Conservation (phyloP, 1,140 invertebrate species). For the Hylyphantes graminicola region DNA sequence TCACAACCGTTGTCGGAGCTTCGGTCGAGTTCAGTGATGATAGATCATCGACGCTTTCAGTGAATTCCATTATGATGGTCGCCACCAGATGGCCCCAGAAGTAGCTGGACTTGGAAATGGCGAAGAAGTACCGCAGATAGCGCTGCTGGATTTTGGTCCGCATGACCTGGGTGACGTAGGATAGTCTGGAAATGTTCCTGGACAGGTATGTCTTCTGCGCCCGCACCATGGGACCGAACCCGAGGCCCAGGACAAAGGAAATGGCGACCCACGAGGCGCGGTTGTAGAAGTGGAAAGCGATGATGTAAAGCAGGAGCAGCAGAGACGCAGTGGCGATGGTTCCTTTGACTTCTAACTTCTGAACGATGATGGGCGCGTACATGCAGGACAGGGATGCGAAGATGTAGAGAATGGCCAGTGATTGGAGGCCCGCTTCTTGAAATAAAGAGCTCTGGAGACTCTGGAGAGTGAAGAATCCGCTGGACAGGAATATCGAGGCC, state of each 20-base stretch:
- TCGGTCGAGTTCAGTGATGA: not conserved
- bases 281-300: conserved; percentile 56
- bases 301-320: conserved; percentile 36
- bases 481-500: conserved; percentile 50
- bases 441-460: conserved; percentile 61
- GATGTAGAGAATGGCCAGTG: conserved; percentile 50
- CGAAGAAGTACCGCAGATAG: conserved; percentile 54
- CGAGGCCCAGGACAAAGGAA: conserved; percentile 48
- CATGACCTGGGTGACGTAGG: conserved; percentile 48
- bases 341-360: conserved; percentile 57
- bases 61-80: conserved; percentile 29
- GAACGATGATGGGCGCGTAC: conserved; percentile 57
- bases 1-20: not conserved
- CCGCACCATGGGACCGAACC: conserved; percentile 46
- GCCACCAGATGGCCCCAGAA: conserved; percentile 55
- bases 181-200: conserved; percentile 51
- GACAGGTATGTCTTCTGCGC: conserved; percentile 59
- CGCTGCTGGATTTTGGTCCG: conserved; percentile 57
- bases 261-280: conserved; percentile 23
- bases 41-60: not conserved
- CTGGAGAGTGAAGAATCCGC: conserved; percentile 54
- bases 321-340: conserved; percentile 32
- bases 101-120: conserved; percentile 50
- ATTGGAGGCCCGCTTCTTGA: conserved; percentile 31
- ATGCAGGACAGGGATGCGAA: conserved; percentile 53